Percentiles rank a stretch among this genome's conserved stretches.
Evolutionary conservation across 1,140 invertebrate genomes (phyloP).

Genomic region (Schlechtendalia chinensis): DNA sequence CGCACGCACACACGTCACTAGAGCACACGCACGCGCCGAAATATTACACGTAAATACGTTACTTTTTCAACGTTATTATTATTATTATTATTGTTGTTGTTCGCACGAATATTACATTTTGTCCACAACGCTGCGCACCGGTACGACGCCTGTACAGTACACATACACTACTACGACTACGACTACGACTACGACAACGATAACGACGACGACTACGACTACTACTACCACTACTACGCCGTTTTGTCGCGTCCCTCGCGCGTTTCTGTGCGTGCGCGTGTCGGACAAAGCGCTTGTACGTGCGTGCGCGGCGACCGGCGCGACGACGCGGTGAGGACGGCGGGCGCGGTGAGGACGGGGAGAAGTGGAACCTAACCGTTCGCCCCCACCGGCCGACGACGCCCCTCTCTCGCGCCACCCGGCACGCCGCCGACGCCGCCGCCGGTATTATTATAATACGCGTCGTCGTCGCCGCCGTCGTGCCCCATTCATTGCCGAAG

Average conservation of each 20-base stretch:
- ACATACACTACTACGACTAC: not conserved
- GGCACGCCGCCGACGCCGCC: too few relatives aligned
- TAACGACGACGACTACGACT: too few relatives aligned
- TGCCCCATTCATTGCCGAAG: slow-evolving; percentile 33
- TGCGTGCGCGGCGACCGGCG: slow-evolving; percentile 2
- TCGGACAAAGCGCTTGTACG: not conserved
- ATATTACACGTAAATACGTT: not conserved
- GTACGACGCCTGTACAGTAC: not conserved
- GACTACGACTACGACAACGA: too few relatives aligned
- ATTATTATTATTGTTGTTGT: not conserved
- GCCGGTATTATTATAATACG: too few relatives aligned
- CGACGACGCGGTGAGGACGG: not conserved
- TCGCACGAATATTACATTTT: not conserved
- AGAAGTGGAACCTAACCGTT: too few relatives aligned
- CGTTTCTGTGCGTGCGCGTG: too few relatives aligned
- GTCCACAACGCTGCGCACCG: not conserved
- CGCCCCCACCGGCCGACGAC: not conserved
- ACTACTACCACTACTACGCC: too few relatives aligned
- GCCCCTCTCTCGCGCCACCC: not conserved
- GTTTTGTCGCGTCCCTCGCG: too few relatives aligned
- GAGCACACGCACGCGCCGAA: not conserved
- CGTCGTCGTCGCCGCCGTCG: slow-evolving; percentile 29
- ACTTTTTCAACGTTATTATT: not conserved
- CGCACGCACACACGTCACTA: not conserved
- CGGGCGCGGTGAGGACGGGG: too few relatives aligned